phyloP scores from a whole-genome alignment of 37 sponge, comb jelly and placozoan genomes.

The Cliona cf. orientalis region DNA sequence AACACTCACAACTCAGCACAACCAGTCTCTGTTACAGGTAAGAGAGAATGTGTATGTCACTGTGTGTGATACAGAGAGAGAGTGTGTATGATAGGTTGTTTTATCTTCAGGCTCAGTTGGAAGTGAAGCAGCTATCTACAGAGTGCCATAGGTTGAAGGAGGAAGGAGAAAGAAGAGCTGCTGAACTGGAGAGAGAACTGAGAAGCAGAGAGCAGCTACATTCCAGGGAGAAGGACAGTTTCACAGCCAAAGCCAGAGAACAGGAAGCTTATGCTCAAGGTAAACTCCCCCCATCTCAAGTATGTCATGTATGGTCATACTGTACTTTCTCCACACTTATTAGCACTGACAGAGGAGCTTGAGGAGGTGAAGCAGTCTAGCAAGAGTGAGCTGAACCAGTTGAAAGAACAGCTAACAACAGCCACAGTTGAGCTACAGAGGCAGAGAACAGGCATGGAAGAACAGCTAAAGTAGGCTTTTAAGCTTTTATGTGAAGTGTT shows the following conservation, averaged over 20 bases:
- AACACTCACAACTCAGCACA: background rate
- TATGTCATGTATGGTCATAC: no score
- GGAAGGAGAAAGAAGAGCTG: no score
- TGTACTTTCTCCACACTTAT: background rate
- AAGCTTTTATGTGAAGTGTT: background rate
- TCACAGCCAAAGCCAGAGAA: no score
- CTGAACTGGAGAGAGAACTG: no score
- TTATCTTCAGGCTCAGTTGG: no score
- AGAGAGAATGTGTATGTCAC: background rate
- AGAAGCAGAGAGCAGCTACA: no score
- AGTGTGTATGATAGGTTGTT: background rate
- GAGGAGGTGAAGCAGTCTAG: slow-evolving; percentile 14
- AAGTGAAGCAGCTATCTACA: no score
- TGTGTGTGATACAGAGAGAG: background rate
- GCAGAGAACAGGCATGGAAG: background rate
- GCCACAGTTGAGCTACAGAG: background rate
- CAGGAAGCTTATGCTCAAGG: no score
- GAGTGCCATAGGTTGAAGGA: no score
- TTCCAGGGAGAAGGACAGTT: no score
- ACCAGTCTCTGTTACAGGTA: background rate
- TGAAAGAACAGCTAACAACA: slow-evolving; percentile 3
- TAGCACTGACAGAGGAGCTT: background rate
- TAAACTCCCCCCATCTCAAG: no score
- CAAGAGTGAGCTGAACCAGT: background rate
- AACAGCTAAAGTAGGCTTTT: background rate